Conservation (phyloP, 2,888 invertebrate genomes). For the Erynnis tages region DNA sequence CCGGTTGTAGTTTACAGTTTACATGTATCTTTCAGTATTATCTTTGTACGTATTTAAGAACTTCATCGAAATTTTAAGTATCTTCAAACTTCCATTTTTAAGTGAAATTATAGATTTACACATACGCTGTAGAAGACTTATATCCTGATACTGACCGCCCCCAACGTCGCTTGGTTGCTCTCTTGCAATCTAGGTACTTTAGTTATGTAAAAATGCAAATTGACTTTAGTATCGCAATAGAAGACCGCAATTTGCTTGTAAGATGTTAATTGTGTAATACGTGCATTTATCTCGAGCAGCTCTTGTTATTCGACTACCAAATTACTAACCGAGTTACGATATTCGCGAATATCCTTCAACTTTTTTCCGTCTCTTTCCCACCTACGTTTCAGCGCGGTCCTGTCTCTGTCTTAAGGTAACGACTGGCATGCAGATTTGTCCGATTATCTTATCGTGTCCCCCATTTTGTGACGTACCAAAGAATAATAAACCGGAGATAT, state of each 20-base stretch:
- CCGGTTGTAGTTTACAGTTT: neutral
- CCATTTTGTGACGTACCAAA: slow-evolving; percentile 32
- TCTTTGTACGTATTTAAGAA: neutral
- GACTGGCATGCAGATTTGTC: slow-evolving; percentile 32
- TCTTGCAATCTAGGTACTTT: too few species aligned
- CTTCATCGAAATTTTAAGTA: neutral
- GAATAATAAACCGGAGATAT: slow-evolving; percentile 22
- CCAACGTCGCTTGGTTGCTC: too few species aligned
- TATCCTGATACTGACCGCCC: too few species aligned
- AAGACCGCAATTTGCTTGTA: too few species aligned
- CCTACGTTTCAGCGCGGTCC: neutral
- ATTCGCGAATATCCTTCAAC: slow-evolving; percentile 5
- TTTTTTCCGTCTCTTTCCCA: neutral
- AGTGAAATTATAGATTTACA: too few species aligned
- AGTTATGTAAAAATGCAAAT: too few species aligned
- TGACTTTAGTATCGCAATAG: too few species aligned
- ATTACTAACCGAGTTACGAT: neutral
- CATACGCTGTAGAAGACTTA: too few species aligned
- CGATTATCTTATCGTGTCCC: slow-evolving; percentile 38
- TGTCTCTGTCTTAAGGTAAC: slow-evolving; percentile 1
- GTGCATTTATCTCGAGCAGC: too few species aligned
- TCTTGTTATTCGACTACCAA: too few species aligned
- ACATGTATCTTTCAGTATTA: slow-evolving; percentile 1
- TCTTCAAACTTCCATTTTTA: too few species aligned
- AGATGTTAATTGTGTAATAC: too few species aligned